phyloP scores from a whole-genome alignment of 64 coral and sea anemone genomes.

The Pocillopora damicornis region DNA sequence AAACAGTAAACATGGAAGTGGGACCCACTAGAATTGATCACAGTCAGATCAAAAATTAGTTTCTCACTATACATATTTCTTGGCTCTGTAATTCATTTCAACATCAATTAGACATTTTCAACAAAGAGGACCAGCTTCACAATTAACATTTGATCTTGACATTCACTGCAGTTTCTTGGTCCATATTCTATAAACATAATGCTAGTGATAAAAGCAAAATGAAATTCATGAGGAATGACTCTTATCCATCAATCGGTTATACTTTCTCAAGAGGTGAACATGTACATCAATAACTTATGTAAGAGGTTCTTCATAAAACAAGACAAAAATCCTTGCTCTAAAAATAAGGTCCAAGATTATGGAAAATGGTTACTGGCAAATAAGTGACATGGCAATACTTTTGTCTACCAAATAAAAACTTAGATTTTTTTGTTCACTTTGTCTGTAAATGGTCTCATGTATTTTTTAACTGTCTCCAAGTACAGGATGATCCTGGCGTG shows the following conservation, averaged over 20 bases:
- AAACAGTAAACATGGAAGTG: no score
- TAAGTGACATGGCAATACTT: background rate
- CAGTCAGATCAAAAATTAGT: no score
- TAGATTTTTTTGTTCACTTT: background rate
- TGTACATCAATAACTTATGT: slow-evolving; percentile 2
- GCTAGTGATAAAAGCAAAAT: background rate
- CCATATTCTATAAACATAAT: background rate
- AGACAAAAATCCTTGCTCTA: background rate
- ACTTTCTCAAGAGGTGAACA: slow-evolving; percentile 1
- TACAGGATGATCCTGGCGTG: slow-evolving; percentile 61
- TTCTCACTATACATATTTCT: no score
- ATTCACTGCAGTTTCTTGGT: no score
- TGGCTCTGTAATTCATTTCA: no score
- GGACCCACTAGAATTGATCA: no score
- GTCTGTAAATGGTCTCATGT: background rate
- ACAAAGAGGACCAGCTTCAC: no score
- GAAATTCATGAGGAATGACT: background rate
- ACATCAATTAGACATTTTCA: no score
- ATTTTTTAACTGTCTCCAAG: slow-evolving; percentile 4
- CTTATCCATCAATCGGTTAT: background rate
- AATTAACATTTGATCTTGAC: no score
- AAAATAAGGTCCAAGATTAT: background rate
- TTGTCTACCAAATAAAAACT: background rate
- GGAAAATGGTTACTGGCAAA: background rate
- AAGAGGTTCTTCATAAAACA: background rate